Base-by-base conservation (phyloP, 2,888 invertebrate genomes). In the Hyposoter didymator region DNA sequence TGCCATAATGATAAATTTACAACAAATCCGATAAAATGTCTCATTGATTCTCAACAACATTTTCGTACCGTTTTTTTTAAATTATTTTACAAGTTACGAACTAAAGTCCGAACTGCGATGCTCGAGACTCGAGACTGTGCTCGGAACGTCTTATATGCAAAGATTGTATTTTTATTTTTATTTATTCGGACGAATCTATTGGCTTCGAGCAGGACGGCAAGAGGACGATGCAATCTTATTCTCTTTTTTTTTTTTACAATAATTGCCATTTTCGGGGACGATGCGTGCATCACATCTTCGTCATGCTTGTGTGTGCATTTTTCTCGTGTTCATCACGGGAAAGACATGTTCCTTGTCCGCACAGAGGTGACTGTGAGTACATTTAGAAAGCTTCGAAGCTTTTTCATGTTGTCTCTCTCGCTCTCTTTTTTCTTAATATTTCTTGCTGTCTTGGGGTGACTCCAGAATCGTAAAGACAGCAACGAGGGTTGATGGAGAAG, bases 311-410 rank as follows among this genome's bases (percentile, higher is more conserved):
- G 12, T 73, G 55, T 45, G 59, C 74, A n/a, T 74, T 64, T 62
- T 17, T 64, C 17, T 35, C 52, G 72, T 28, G 59, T 12, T 28
- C 59, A 80, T 55, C 22, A 28, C 55, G 39, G 43, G 55, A 67
- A 12, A 75, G 45, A 59, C 47, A 52, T 39, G 78, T 74, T 66
- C 28, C 66, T 81, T 62, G 67, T 47, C 35, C 47, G 62, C 67
- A 47, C 39, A 76, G 64, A 75, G 78, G 75, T 78, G 75, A 76
- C 78, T 47, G 39, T 39, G 75, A 80, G 72, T 83, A 82, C 79
- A 85, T 85, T 85, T 85, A 83, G 79, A 79, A 79, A 82, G 22
- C 45, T 76, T 73, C 72, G 82, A 79, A 35, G 81, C 55, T 49
- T 66, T 81, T 76, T 75, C 69, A 12, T 17, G 12, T 14, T 19